phyloP scores from a whole-genome alignment of 2,797 vertebrate species.

The Ctenochaetus hawaiiensis region DNA sequence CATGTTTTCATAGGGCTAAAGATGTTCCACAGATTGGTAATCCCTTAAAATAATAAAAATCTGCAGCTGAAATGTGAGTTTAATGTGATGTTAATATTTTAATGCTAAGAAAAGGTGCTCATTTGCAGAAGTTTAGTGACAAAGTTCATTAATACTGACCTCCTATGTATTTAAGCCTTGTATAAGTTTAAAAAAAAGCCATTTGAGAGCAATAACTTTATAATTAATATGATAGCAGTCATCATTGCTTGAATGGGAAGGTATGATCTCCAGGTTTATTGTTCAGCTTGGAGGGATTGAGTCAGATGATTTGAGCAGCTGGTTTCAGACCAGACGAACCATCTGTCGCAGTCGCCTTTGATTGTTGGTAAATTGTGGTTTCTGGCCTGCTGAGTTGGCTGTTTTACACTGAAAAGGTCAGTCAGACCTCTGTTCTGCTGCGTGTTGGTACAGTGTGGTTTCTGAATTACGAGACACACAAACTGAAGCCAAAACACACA shows the following conservation, averaged over 20 bases:
- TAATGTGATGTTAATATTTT: background rate
- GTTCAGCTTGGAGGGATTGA: background rate
- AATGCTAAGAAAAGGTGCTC: background rate
- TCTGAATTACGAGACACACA: constrained; percentile 40
- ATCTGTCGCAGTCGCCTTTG: constrained; percentile 30
- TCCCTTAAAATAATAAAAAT: background rate
- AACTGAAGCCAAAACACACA: constrained; percentile 49
- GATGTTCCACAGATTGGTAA: no score
- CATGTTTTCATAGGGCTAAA: no score
- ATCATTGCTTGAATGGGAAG: background rate
- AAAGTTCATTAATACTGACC: no score
- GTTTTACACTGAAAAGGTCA: constrained; percentile 42
- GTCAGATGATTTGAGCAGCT: background rate
- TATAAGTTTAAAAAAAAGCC: background rate
- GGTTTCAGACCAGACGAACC: constrained; percentile 17
- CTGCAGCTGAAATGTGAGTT: background rate
- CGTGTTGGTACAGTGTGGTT: constrained; percentile 51
- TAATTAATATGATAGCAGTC: background rate
- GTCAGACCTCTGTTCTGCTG: constrained; percentile 27
- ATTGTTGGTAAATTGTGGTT: constrained; percentile 62
- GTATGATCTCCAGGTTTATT: constrained; percentile 3
- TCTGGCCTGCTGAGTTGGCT: constrained; percentile 26
- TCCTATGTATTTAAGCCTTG: background rate
- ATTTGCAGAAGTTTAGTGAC: background rate
- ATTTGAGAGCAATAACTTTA: background rate